phyloP scores from a whole-genome alignment of 2,113 vertebrate genomes.

The Emydocephalus ijimae region DNA sequence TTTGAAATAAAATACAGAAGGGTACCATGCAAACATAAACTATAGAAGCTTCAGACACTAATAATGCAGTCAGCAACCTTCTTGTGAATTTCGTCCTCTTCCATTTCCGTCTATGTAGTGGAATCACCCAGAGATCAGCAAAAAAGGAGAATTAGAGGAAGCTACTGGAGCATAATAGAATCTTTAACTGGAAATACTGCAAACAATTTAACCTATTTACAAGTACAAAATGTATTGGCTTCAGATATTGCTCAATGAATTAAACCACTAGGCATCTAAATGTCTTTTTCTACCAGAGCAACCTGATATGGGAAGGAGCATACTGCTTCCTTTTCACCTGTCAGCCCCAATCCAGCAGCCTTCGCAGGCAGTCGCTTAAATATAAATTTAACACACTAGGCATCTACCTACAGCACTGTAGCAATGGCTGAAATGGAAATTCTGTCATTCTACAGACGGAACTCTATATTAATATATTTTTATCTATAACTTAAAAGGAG shows the following conservation, averaged over 20 bases:
- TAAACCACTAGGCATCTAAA: slow-evolving; percentile 67
- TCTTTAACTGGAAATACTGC: slow-evolving; percentile 46
- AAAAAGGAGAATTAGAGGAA: slow-evolving; percentile 48
- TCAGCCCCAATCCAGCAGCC: no score
- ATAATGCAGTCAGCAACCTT: slow-evolving; percentile 63
- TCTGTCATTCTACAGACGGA: slow-evolving; percentile 17
- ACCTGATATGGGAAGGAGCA: no score
- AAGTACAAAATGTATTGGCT: slow-evolving; percentile 75
- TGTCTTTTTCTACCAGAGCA: no score
- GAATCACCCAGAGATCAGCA: slow-evolving; percentile 44
- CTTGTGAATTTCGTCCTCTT: slow-evolving; percentile 61
- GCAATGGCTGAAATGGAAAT: slow-evolving; percentile 77
- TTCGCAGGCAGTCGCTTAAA: no score
- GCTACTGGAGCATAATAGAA: slow-evolving; percentile 21
- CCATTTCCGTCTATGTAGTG: slow-evolving; percentile 62
- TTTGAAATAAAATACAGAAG: slow-evolving; percentile 48
- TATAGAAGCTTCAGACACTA: slow-evolving; percentile 33
- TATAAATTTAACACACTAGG: slow-evolving; percentile 48
- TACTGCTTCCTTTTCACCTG: no score
- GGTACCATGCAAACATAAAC: slow-evolving; percentile 49
- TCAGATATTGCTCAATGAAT: slow-evolving; percentile 56
- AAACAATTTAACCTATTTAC: slow-evolving; percentile 64
- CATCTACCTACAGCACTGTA: slow-evolving; percentile 71
- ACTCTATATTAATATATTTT: slow-evolving; percentile 39
- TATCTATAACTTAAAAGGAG: slow-evolving; percentile 36